phyloP scores from a whole-genome alignment of 2,888 invertebrate species.

The Druceiella hillmani region DNA sequence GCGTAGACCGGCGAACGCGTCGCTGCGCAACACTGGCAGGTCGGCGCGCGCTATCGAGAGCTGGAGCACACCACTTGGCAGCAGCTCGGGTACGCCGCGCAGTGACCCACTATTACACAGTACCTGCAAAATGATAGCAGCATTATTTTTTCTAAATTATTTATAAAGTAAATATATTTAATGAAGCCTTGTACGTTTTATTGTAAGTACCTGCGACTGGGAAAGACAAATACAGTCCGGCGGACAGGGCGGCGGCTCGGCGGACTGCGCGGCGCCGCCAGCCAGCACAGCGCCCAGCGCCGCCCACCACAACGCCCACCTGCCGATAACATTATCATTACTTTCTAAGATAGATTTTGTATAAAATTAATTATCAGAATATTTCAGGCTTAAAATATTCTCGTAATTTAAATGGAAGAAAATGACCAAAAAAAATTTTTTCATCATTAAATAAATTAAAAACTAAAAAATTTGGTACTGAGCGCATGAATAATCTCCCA shows the following conservation, averaged over 20 bases:
- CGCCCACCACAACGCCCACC: constrained; percentile 31
- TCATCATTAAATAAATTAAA: too few relatives aligned
- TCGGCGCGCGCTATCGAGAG: constrained; percentile 81
- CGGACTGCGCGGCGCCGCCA: constrained; percentile 32
- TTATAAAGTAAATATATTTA: neutral
- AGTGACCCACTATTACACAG: constrained; percentile 83
- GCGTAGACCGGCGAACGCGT: constrained; percentile 78
- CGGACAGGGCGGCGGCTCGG: constrained; percentile 61
- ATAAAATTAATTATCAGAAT: too few relatives aligned
- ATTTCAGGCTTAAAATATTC: too few relatives aligned
- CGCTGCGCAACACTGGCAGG: constrained; percentile 73
- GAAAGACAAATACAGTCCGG: constrained; percentile 82
- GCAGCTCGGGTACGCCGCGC: constrained; percentile 70
- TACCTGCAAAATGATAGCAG: constrained; percentile 70
- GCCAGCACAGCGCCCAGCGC: constrained; percentile 29
- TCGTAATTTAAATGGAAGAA: too few relatives aligned
- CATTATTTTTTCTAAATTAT: too few relatives aligned
- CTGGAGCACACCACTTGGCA: constrained; percentile 77
- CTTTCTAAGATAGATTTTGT: too few relatives aligned
- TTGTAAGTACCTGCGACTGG: constrained; percentile 68
- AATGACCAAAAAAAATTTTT: too few relatives aligned
- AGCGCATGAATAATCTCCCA: too few relatives aligned
- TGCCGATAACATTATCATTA: constrained; percentile 31
- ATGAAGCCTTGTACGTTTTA: neutral
- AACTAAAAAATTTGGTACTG: too few relatives aligned